Evolutionary conservation across 2,113 vertebrate genomes (phyloP), one percentile per base, ranked within the genome.

Genomic region (Archilochus colubris): DNA sequence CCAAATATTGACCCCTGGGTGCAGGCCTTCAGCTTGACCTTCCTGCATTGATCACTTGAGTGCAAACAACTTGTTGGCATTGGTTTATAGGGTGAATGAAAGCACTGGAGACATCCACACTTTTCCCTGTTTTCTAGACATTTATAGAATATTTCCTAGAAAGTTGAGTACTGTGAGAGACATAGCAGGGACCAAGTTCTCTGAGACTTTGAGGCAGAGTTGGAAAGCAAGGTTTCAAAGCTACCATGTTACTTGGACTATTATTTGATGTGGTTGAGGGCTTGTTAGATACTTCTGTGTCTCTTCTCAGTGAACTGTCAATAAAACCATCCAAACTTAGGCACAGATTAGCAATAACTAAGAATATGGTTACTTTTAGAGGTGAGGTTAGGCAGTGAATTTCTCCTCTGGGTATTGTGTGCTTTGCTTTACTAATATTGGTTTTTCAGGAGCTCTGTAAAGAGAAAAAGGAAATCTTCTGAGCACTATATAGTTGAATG

Each of bases 361-460:
- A 77, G 85, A 92, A 82, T 63, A 72, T 61, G 50, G 31, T 62
- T 78, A 27, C 44, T 91, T 88, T 79, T 44, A 43, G 55, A 59
- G 68, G 64, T 33, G 40, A 69, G 54, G 82, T 91, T 86, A 66
- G 83, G 86, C 83, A 86, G 53, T 23, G 87, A 89, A 66, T 21
- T 83, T 90, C 54, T 67, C 92, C 89, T 95, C 5, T 62, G 93
- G 88, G 92, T 61, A 76, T 73, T 55, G 17, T 82, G 46, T 59
- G 6, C 53, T 94, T 48, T 31, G 25, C 25, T 40, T 91, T 94
- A 54, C 40, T 46, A 3, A 5, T 23, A 15, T 25, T 61, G 33
- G 27, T 95, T 48, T 88, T 96, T 96, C 86, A 73, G 88, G 83
- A 85, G 59, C 19, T 72, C 89, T 76, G 61, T 63, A 15, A 91